These are phyloP conservation scores for Brachyhypopomus gauderio DNA, from an alignment of 2,113 vertebrate genomes.

Conservation along the genomic window DNA sequence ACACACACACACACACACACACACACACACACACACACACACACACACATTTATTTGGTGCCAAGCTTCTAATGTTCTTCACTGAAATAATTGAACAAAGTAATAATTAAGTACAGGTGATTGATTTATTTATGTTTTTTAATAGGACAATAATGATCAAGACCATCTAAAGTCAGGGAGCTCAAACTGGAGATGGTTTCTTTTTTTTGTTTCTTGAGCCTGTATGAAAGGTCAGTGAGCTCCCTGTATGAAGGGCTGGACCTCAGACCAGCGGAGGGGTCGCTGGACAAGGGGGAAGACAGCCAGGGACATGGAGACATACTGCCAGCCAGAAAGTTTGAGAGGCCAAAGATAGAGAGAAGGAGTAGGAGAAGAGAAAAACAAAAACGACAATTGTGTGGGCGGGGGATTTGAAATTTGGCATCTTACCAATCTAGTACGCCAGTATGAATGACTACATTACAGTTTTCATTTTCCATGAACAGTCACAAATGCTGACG, in stretches of 20 bases:
- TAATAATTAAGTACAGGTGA: too few relatives aligned
- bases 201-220: too few relatives aligned
- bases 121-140: too few relatives aligned
- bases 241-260: not conserved
- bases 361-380: not conserved
- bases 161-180: too few relatives aligned
- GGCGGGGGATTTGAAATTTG: not conserved
- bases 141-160: too few relatives aligned
- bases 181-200: too few relatives aligned
- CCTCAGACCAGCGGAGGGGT: not conserved
- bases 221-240: not conserved
- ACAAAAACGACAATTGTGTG: not conserved
- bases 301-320: not conserved
- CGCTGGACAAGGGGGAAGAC: too few relatives aligned
- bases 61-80: too few relatives aligned
- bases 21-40: slow-evolving; percentile 12
- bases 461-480: slow-evolving; percentile 18
- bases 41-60: not conserved
- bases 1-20: too few relatives aligned
- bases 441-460: slow-evolving; percentile 10
- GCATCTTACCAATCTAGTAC: slow-evolving; percentile 14
- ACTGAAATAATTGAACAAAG: too few relatives aligned
- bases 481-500: slow-evolving; percentile 15
- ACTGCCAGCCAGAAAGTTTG: not conserved
- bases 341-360: not conserved